Conservation (phyloP, 2,113 vertebrate species). For the Nibea coibor region DNA sequence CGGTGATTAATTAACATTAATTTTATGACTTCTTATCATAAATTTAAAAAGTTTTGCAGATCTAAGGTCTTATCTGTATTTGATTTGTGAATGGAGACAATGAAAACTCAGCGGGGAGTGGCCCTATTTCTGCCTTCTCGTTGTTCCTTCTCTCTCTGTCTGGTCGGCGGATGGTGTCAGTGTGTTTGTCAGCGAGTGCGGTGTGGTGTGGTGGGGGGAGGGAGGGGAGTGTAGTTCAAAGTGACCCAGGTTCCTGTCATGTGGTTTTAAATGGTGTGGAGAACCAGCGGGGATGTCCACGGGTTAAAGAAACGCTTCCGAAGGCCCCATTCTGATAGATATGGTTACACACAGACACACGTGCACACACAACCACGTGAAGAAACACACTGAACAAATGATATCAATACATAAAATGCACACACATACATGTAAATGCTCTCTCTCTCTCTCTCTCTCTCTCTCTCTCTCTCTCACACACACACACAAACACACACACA, state of each 20-base stretch:
- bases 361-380: constrained; percentile 5
- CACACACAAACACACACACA: not conserved
- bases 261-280: constrained; percentile 82
- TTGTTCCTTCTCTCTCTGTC: not conserved
- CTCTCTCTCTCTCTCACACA: too few species aligned
- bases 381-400: not conserved
- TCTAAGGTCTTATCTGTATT: constrained; percentile 12
- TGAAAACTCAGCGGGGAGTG: not conserved
- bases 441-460: too few species aligned
- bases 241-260: constrained; percentile 78
- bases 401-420: constrained; percentile 3
- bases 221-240: constrained; percentile 69
- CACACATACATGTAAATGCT: not conserved
- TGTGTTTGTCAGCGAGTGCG: constrained; percentile 49
- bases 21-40: not conserved
- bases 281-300: constrained; percentile 72
- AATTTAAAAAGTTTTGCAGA: constrained; percentile 21
- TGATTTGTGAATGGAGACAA: constrained; percentile 41
- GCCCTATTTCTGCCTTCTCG: not conserved
- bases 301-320: constrained; percentile 78
- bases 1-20: not conserved
- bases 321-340: constrained; percentile 70
- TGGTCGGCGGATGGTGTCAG: constrained; percentile 33
- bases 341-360: constrained; percentile 45
- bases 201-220: not conserved